Conservation (phyloP, 2,888 invertebrate genomes). For the Xylocampa areola region DNA sequence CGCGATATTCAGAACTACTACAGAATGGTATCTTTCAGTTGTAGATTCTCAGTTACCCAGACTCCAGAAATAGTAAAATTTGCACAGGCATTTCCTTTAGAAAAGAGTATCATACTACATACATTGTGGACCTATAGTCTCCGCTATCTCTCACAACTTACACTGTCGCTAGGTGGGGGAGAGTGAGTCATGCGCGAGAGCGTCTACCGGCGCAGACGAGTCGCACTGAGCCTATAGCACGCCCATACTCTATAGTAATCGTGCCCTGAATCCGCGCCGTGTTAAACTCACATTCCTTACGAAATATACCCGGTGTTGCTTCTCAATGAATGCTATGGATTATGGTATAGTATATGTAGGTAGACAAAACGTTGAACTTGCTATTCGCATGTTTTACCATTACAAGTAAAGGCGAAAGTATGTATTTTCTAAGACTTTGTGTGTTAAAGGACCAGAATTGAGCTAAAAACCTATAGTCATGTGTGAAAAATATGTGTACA, state of each 20-base stretch:
- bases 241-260: constrained; percentile 47
- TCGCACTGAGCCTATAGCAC: constrained; percentile 29
- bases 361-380: not conserved
- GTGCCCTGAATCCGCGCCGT: constrained; percentile 50
- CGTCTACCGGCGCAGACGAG: constrained; percentile 56
- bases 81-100: no score
- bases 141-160: constrained; percentile 21
- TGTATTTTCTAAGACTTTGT: no score
- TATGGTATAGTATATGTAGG: not conserved
- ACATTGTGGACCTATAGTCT: not conserved
- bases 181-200: constrained; percentile 54
- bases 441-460: no score
- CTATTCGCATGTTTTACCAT: not conserved
- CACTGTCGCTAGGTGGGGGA: constrained; percentile 32
- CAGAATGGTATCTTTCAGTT: no score
- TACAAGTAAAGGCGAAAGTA: not conserved
- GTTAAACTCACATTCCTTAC: constrained; percentile 48
- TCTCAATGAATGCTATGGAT: constrained; percentile 33
- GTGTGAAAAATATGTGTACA: no score
- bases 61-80: no score
- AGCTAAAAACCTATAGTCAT: no score
- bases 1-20: no score
- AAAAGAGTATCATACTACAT: no score
- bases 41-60: no score
- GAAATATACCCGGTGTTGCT: constrained; percentile 38